These are phyloP conservation scores for Emydocephalus ijimae DNA, from an alignment of 2,113 vertebrate genomes.

Conservation along the genomic window DNA sequence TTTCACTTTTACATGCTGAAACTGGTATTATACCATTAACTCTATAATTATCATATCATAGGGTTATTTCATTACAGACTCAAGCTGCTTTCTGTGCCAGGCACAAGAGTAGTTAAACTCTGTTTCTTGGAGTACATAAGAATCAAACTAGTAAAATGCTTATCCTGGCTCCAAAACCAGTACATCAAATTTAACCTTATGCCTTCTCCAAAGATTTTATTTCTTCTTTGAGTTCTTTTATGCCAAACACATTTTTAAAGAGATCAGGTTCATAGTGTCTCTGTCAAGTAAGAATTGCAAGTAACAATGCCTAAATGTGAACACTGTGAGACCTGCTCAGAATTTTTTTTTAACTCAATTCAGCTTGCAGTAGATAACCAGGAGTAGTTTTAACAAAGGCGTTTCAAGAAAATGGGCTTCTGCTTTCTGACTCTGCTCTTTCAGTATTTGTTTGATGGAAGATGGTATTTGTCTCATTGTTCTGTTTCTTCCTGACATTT, in stretches of 20 bases:
- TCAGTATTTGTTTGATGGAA: not conserved
- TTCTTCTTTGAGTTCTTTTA: not conserved
- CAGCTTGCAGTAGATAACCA: not conserved
- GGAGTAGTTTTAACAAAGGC: not conserved
- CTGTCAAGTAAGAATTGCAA: not conserved
- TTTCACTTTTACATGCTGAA: not conserved
- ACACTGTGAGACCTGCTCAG: not conserved
- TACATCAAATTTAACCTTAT: not conserved
- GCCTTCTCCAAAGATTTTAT: not conserved
- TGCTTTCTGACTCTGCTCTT: not conserved
- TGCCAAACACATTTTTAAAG: not conserved
- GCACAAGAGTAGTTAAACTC: not conserved
- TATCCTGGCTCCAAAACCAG: not conserved
- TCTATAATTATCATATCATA: not conserved
- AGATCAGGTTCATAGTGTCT: not conserved
- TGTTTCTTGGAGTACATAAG: not conserved
- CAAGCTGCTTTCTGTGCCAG: not conserved
- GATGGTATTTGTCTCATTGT: not conserved
- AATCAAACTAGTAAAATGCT: not conserved
- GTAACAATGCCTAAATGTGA: not conserved
- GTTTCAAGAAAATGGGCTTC: not conserved
- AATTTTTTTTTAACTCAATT: not conserved
- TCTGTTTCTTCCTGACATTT: not conserved
- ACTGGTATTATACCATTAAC: not conserved
- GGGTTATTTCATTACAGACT: not conserved